Base-by-base conservation (phyloP, 2,797 vertebrate genomes). In the Pogonophryne albipinna region DNA sequence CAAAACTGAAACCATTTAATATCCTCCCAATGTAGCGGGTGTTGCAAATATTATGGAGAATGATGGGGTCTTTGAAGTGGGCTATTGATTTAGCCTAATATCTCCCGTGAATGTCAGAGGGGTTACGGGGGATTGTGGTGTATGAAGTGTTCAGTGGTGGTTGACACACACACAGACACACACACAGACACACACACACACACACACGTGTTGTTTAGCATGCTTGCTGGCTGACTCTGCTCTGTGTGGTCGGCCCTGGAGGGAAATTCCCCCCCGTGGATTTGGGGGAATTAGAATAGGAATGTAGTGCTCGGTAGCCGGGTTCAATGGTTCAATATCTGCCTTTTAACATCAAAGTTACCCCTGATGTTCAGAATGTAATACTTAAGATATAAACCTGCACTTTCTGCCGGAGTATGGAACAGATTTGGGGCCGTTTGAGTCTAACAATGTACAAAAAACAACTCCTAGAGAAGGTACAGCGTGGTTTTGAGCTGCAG, bases 271-370 rank as follows among this genome's bases (percentile, higher is more conserved):
- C 84, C 83, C 73, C 69, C 41, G 78, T 50, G 85, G 87, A 86
- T 89, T 89, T 83, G 87, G 78, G 74, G 83, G 89, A 87, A 88
- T 91, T 85, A 90, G 74, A 86, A 83, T 49, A 91, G 91, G 89
- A 93, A 92, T 89, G 92, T 66, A 79, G 71, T 70, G 83, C 20
- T 31, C 86, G 79, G 84, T 83, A 90, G 84, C 75, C 51, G 71
- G 77, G 88, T 88, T 94, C 90, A 90, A 57, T 17, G 71, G 87
- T 91, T 92, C 90, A 90, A 65, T 76, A 80, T 79, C 71, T 83
- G 83, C 71, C 78, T 88, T 82, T 88, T 79, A 84, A 78, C 85
- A 83, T 92, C 85, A 88, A 92, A 86, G 89, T 80, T 68, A 69
- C 60, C 66, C 70, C 73, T 31, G 34, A 64, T 76, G 76, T 82